A percentile compares a stretch with the other conserved stretches of the same genome.
phyloP scores from a whole-genome alignment of 2,113 vertebrate species.

The Xiphias gladius region DNA sequence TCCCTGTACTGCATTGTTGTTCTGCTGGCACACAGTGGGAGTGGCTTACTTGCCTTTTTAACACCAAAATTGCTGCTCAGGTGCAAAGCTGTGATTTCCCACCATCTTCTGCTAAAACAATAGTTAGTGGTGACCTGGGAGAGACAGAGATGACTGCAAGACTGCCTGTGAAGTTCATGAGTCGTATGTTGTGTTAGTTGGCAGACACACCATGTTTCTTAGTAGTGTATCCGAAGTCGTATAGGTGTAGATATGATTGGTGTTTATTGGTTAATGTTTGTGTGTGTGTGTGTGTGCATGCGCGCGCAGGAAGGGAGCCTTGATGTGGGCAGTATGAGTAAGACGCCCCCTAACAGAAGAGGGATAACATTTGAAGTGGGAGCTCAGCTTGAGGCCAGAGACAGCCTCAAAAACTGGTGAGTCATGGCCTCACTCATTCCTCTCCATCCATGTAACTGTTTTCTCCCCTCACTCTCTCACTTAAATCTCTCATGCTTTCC shows the following conservation, averaged over 20 bases:
- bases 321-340: conserved; percentile 93
- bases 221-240: conserved; percentile 41
- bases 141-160: conserved; percentile 13
- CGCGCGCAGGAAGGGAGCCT: conserved; percentile 76
- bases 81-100: conserved; percentile 35
- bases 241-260: conserved; percentile 33
- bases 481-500: conserved; percentile 11
- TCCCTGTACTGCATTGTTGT: conserved; percentile 34
- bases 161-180: conserved; percentile 15
- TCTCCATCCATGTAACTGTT: conserved; percentile 47
- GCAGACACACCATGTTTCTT: conserved; percentile 19
- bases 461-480: conserved; percentile 37
- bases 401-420: conserved; percentile 99
- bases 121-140: neutral
- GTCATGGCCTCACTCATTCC: conserved; percentile 76
- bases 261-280: conserved; percentile 27
- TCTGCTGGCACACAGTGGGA: conserved; percentile 38
- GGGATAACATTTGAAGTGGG: conserved; percentile 99
- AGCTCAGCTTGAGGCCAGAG: conserved; percentile 98
- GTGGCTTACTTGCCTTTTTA: conserved; percentile 13
- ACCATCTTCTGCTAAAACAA: neutral
- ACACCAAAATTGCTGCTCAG: conserved; percentile 27
- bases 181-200: conserved; percentile 18
- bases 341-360: conserved; percentile 98
- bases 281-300: conserved; percentile 51